Evolutionary conservation across 2,113 vertebrate genomes (phyloP), one percentile per base, ranked within the genome.

Genomic region (Megaceryle torquata): DNA sequence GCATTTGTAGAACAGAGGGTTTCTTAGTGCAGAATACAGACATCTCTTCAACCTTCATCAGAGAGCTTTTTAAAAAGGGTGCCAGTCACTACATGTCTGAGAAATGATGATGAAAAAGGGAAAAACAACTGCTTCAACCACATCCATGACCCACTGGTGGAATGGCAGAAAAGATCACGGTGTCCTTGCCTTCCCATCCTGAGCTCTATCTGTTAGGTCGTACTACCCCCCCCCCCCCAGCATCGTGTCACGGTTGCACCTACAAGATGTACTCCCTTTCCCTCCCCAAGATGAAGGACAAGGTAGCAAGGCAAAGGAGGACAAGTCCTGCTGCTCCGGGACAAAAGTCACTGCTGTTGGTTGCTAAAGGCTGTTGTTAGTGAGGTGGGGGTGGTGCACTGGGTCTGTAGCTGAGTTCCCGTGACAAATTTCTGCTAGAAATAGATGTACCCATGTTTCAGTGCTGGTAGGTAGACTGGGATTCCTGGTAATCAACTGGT

Each of bases 151-250:
- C 39, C 37, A 5, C 21, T 39, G 39, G 63, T n/a, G 25, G 35
- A 26, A 20, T 3, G 11, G 28, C 56, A 68, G 22, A 3, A 46
- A 46, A 75, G 35, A 26, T 35, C 48, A 6, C 14, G 4, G 54
- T 63, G 28, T 35, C 17, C 24, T 39, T 44, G 14, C 28, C 13
- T 56, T 79, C 28, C 26, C 1, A 3, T 19, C 10, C 31, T 18
- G 31, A 6, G 7, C 16, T 51, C 14, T 31, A 5, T 11, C 35
- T 3, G 0, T 33, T 11, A 5, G 6, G 33, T 17, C 8, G 43
- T 54, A 20, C n/a, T 6, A 2, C 7, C 37, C 37, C 37, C 51
- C 37, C 51, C 37, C 46, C 13, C 67, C 29, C 50, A 15, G 2
- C 64, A 16, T 31, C 51, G 11, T 6, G 26, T 6, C 43, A 3